Conservation (phyloP, 2,113 vertebrate species). For the Apteryx owenii region DNA sequence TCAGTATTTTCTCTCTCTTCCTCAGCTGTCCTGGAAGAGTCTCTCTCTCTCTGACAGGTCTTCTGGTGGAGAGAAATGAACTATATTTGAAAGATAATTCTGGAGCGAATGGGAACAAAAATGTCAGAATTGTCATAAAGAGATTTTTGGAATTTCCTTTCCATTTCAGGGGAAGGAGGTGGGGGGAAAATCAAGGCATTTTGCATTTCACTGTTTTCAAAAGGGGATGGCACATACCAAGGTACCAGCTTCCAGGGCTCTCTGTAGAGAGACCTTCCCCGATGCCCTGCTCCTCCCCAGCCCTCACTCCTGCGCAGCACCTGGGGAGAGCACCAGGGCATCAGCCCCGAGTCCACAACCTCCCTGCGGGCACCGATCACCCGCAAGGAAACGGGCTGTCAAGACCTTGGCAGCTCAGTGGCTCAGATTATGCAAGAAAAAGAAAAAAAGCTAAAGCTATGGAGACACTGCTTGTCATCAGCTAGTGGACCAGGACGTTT, state of each 20-base stretch:
- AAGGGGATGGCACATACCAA: fast-evolving
- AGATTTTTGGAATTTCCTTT: slow-evolving; percentile 45
- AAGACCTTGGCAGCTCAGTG: no score
- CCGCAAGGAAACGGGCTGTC: no score
- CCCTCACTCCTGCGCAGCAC: neutral
- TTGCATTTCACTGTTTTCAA: neutral
- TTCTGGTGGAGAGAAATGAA: neutral
- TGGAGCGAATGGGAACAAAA: slow-evolving; percentile 44
- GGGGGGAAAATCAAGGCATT: neutral
- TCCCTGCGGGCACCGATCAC: no score
- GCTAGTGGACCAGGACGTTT: neutral
- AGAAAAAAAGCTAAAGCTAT: neutral
- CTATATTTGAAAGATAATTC: slow-evolving; percentile 48
- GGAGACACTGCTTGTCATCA: neutral
- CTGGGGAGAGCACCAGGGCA: no score
- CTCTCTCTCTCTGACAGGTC: slow-evolving; percentile 33
- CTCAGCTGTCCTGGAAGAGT: slow-evolving; percentile 37
- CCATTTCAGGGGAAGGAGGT: neutral
- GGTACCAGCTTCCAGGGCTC: neutral
- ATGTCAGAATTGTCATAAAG: neutral
- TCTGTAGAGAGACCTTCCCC: neutral
- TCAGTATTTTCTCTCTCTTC: neutral
- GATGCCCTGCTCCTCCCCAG: neutral
- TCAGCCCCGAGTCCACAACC: no score
- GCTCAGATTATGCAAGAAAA: no score